Evolutionary conservation across 2,888 invertebrate genomes (phyloP), one percentile per base, ranked within the genome.

Genomic region (Smittia sp.): DNA sequence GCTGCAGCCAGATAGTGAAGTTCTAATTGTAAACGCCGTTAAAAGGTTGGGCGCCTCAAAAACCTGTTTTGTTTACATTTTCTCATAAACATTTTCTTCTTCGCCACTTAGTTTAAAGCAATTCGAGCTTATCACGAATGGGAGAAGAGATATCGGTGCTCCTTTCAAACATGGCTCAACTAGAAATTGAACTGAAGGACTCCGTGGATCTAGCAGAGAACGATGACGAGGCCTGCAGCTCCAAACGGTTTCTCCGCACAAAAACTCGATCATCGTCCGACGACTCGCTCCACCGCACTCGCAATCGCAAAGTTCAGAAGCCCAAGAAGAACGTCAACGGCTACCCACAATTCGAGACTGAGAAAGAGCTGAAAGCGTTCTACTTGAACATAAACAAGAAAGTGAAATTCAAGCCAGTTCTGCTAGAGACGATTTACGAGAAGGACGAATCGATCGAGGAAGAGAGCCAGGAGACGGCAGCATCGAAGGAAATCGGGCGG

Each of bases 361-460:
- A 73, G n/a, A 63, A 73, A 11, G 63, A 73, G 1, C 25, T 41
- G 9, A 41, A 63, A 18, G 24, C 58, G 1, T 73, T 63, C 18
- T 73, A 73, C 24, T 15, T 73, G 13, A 73, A 38, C 41, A 63
- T 58, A n/a, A 73, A 73, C 52, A 73, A 73, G 22, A 73, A 73
- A 11, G 20, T 41, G 9, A 73, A 62, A 63, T 24, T 73, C 2
- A 73, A 73, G 46, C 65, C 73, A 9, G 24, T 24, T 11, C n/a
- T 63, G 20, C 46, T 73, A 6, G 73, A 73, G 39, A 73, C 73
- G 38, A 73, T 73, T 25, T 63, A 27, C 11, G 73, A 73, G 20
- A 13, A 41, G 9, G 73, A 73, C 15, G 72, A 72, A 7, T 54
- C 69, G 1, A 6, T 69, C 1, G 24, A 2, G 4, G 63, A 65